Base-by-base conservation (phyloP, 2,888 invertebrate genomes). In the Orthosia incerta region DNA sequence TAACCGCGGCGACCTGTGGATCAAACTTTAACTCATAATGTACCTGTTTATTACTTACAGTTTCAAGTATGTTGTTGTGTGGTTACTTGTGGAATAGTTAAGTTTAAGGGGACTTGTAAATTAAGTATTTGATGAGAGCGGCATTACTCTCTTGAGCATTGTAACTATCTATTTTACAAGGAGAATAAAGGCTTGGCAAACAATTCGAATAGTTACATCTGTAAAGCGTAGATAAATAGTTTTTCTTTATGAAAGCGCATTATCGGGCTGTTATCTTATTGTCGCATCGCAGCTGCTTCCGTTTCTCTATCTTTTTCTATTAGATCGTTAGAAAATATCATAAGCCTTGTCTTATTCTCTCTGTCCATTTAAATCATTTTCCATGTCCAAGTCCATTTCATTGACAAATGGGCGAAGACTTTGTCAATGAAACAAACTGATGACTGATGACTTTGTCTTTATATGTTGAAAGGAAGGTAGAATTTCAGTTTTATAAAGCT, bases 1-100 rank as follows among this genome's bases (percentile, higher is more conserved):
- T 71, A 81, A 81, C 83, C 80, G 57, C 70, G 60, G 48, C 79
- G 67, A 80, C 80, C 69, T 74, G 83, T 74, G 67, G 70, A 71
- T 75, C 80, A 71, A 75, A 79, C 68, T 82, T 60, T 65, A 68
- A 83, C 71, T 75, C 61, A 68, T 67, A 70, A 74, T 74, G 70
- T 64, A 83, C 80, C 57, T 79, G 62, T 64, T 78, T 75, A 80
- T 67, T 55, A 61, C 53, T 55, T 51, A 79, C 26, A 65, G 39
- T 55, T 74, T 16, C 48, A 20, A 56, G 46, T 60, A 72, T 50
- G 48, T 50, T 53, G 56, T 53, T 61, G 5, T 26, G 50, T 65
- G 69, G 81, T 62, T 65, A 80, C 46, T 64, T 56, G 56, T 12
- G 12, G 57, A 31, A 67, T 59, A 60, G 80, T 80, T 66, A 53